Evolutionary conservation across 30 jellyfish, hydroid and myxozoan species (phyloP).

Genomic region (Aurelia coerulea): DNA sequence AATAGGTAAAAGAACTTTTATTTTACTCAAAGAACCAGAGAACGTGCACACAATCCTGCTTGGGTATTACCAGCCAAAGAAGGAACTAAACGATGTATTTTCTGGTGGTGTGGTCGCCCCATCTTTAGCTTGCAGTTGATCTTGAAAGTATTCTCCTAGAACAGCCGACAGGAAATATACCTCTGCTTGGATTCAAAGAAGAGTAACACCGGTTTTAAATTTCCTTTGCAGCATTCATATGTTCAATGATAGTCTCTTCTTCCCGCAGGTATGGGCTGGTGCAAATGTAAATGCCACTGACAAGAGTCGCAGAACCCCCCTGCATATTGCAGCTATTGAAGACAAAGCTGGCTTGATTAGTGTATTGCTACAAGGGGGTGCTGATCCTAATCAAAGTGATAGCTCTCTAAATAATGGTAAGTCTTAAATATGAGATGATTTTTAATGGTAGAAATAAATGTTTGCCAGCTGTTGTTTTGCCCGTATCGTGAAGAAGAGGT

Average conservation of each 20-base stretch:
- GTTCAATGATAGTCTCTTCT: not conserved
- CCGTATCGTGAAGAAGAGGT: no score
- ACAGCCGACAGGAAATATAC: no score
- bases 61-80: not conserved
- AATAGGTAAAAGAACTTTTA: no score
- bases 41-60: no score
- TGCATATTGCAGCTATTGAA: slow-evolving; percentile 87
- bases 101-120: not conserved
- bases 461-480: not conserved
- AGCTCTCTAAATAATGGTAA: slow-evolving; percentile 76
- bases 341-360: slow-evolving; percentile 74
- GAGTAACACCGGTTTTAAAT: no score
- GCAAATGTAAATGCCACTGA: slow-evolving; percentile 76
- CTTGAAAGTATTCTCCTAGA: no score
- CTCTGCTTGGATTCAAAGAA: no score
- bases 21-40: no score
- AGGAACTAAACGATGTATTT: not conserved
- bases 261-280: slow-evolving; percentile 80
- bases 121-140: no score
- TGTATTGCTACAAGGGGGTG: slow-evolving; percentile 80
- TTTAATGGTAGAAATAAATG: not conserved
- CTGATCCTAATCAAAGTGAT: slow-evolving; percentile 84
- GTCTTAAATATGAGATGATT: not conserved
- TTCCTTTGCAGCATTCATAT: no score
- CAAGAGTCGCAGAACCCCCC: slow-evolving; percentile 76